These are phyloP conservation scores for Dicyrtomina minuta DNA, from an alignment of 2,888 invertebrate genomes.

Conservation along the genomic window DNA sequence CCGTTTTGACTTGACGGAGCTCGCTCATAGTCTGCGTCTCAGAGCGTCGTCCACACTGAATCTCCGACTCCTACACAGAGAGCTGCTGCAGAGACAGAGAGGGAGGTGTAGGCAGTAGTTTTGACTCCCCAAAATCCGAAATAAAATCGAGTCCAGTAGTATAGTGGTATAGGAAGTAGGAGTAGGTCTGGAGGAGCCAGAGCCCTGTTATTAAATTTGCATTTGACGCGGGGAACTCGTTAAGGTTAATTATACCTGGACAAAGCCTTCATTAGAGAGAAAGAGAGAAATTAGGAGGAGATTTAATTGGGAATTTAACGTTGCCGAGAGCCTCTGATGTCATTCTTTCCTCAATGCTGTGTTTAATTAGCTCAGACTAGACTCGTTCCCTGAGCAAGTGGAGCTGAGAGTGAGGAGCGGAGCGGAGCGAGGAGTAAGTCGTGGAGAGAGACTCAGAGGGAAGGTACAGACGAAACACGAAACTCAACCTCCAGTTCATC, in stretches of 20 bases:
- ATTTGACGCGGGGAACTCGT: slow-evolving; percentile 40
- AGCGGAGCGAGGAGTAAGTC: neutral
- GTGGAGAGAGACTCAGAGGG: neutral
- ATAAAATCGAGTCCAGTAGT: slow-evolving; percentile 5
- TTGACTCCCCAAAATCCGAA: slow-evolving; percentile 13
- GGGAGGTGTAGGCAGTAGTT: neutral
- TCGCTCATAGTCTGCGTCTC: too few species aligned
- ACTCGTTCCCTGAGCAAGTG: slow-evolving; percentile 31
- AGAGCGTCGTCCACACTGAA: too few species aligned
- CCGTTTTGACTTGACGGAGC: too few species aligned
- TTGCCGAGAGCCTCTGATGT: slow-evolving; percentile 27
- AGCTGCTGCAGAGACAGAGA: neutral
- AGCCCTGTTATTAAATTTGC: slow-evolving; percentile 39
- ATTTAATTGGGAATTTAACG: slow-evolving; percentile 44
- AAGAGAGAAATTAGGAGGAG: slow-evolving; percentile 41
- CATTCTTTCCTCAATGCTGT: slow-evolving; percentile 28
- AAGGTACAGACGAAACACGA: slow-evolving; percentile 6
- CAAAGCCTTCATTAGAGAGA: slow-evolving; percentile 43
- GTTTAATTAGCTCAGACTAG: slow-evolving; percentile 41
- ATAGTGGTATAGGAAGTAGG: neutral
- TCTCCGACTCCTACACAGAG: neutral
- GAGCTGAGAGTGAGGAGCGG: neutral
- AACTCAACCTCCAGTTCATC: slow-evolving; percentile 15
- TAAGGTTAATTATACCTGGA: slow-evolving; percentile 41
- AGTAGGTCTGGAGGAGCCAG: neutral